phyloP scores from a whole-genome alignment of 2,797 vertebrate species.

The Phalloptychus januarius region DNA sequence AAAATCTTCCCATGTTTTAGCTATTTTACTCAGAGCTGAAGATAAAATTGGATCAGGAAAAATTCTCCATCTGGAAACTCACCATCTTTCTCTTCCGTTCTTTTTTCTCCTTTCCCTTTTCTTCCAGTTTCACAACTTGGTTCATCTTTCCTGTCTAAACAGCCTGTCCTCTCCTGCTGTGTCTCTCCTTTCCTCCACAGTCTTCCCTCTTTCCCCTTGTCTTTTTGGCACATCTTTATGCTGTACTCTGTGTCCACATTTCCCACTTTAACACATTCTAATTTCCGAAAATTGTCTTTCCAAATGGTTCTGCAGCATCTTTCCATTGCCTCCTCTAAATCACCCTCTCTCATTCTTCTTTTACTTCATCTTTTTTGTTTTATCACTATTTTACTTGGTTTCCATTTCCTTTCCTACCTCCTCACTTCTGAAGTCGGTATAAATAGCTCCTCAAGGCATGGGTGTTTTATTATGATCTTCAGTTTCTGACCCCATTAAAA shows the following conservation, averaged over 20 bases:
- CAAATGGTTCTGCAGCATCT: conserved; percentile 41
- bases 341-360: conserved; percentile 18
- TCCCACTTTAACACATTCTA: conserved; percentile 47
- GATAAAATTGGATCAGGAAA: conserved; percentile 73
- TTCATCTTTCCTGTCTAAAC: conserved; percentile 25
- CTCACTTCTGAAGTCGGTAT: conserved; percentile 55
- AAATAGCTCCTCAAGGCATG: conserved; percentile 65
- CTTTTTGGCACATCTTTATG: conserved; percentile 42
- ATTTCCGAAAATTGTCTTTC: conserved; percentile 39
- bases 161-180: conserved; percentile 42
- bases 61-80: conserved; percentile 73
- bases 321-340: conserved; percentile 22
- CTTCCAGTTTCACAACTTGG: conserved; percentile 32
- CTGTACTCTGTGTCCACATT: conserved; percentile 30
- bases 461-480: conserved; percentile 70
- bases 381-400: conserved; percentile 28
- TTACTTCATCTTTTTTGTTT: conserved; percentile 40
- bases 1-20: conserved; percentile 66
- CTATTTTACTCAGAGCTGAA: conserved; percentile 61
- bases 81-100: conserved; percentile 47
- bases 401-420: conserved; percentile 22
- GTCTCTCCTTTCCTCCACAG: conserved; percentile 31
- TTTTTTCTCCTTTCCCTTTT: conserved; percentile 48
- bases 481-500: conserved; percentile 73
- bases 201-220: conserved; percentile 11